These are phyloP conservation scores for Zoanthus gigantus DNA, from an alignment of 92 coral and sea anemone genomes.

Conservation along the genomic window DNA sequence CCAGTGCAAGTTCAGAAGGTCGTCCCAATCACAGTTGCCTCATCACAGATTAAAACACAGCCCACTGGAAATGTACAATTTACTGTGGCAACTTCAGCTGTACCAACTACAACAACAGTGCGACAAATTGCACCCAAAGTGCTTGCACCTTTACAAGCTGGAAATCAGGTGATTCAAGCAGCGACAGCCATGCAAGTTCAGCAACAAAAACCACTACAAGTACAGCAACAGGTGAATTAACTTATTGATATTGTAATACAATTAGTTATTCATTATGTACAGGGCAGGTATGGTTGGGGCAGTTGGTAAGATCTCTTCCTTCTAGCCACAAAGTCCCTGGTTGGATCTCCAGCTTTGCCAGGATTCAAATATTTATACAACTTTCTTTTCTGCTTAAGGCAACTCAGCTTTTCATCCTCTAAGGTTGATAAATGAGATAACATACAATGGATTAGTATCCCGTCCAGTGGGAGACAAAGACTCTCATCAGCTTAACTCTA, in stretches of 20 bases:
- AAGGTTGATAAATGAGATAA: too few relatives aligned
- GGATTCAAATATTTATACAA: too few relatives aligned
- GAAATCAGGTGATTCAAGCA: slow-evolving; percentile 67
- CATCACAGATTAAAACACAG: slow-evolving; percentile 53
- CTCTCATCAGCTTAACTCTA: too few relatives aligned
- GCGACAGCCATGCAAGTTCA: slow-evolving; percentile 41
- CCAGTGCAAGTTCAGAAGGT: slow-evolving; percentile 75
- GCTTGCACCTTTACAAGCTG: slow-evolving; percentile 73
- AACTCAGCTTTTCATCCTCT: too few relatives aligned
- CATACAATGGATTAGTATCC: too few relatives aligned
- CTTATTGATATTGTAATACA: neutral
- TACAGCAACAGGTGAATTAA: slow-evolving; percentile 37
- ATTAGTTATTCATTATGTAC: too few relatives aligned
- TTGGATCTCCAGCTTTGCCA: too few relatives aligned
- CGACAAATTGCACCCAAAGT: slow-evolving; percentile 89
- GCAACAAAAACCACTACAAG: slow-evolving; percentile 20
- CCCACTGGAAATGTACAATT: slow-evolving; percentile 63
- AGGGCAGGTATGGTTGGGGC: too few relatives aligned
- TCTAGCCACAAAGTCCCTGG: too few relatives aligned
- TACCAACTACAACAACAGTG: slow-evolving; percentile 59
- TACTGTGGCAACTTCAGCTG: slow-evolving; percentile 60
- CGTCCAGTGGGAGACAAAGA: too few relatives aligned
- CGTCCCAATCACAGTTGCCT: slow-evolving; percentile 78
- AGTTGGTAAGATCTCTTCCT: too few relatives aligned
- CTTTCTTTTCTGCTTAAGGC: too few relatives aligned